Conservation (phyloP, 2,113 vertebrate genomes). For the Alligator sinensis region DNA sequence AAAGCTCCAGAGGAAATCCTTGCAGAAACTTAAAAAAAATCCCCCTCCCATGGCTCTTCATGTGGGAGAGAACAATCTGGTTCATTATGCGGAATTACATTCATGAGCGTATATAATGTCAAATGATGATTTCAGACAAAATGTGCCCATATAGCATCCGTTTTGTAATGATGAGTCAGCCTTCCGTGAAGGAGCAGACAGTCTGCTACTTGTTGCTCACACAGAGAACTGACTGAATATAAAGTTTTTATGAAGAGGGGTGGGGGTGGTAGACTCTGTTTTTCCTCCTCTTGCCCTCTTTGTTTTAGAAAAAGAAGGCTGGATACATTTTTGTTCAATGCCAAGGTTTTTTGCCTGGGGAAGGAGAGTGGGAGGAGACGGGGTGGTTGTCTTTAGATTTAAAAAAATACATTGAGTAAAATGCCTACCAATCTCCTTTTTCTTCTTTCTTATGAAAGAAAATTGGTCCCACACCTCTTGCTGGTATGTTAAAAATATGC, state of each 20-base stretch:
- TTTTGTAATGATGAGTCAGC: not conserved
- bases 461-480: not conserved
- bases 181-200: not conserved
- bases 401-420: not conserved
- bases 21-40: not conserved
- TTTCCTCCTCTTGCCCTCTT: not conserved
- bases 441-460: not conserved
- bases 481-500: slow-evolving; percentile 6
- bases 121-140: not conserved
- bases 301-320: not conserved
- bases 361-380: too few relatives aligned
- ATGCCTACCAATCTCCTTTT: not conserved
- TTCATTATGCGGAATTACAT: not conserved
- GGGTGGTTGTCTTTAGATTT: not conserved
- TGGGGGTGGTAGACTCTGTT: not conserved
- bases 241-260: not conserved
- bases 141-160: not conserved
- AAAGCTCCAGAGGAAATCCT: not conserved
- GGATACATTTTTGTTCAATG: not conserved
- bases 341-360: not conserved
- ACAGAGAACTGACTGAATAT: not conserved
- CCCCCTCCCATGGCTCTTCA: not conserved
- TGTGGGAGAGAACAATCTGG: not conserved
- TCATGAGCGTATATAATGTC: not conserved
- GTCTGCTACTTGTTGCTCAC: not conserved